Conservation (phyloP, 1,140 invertebrate genomes). For the Pygmarrhopalites habei region DNA sequence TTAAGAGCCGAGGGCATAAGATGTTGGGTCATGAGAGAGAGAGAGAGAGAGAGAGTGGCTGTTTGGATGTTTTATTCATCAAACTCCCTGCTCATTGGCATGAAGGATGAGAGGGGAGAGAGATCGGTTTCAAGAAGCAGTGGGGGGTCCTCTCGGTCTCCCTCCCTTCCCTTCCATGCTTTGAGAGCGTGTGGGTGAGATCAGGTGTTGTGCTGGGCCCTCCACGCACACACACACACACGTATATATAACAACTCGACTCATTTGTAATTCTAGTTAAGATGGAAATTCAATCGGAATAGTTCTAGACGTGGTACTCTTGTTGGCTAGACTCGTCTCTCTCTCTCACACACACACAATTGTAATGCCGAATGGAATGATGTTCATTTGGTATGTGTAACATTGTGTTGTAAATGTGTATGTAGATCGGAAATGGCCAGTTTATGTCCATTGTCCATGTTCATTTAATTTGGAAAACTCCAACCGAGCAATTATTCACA, state of each 20-base stretch:
- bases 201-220: slow-evolving; percentile 6
- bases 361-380: too few relatives aligned
- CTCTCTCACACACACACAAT: too few relatives aligned
- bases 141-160: neutral
- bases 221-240: too few relatives aligned
- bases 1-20: too few relatives aligned
- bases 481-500: slow-evolving; percentile 6
- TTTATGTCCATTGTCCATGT: neutral
- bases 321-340: too few relatives aligned
- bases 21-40: too few relatives aligned
- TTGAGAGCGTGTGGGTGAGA: neutral
- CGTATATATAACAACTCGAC: too few relatives aligned
- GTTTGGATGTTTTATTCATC: slow-evolving; percentile 29
- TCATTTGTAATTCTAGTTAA: slow-evolving; percentile 9
- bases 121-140: slow-evolving; percentile 25
- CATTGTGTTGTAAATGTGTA: too few relatives aligned
- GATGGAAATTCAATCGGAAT: slow-evolving; percentile 1
- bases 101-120: too few relatives aligned
- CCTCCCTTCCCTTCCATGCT: neutral
- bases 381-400: too few relatives aligned
- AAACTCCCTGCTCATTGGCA: neutral
- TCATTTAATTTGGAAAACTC: neutral
- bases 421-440: slow-evolving; percentile 3
- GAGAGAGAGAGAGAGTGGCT: too few relatives aligned
- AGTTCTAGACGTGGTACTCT: neutral